phyloP scores from a whole-genome alignment of 92 coral and sea anemone species.

The Zoanthus sociatus region DNA sequence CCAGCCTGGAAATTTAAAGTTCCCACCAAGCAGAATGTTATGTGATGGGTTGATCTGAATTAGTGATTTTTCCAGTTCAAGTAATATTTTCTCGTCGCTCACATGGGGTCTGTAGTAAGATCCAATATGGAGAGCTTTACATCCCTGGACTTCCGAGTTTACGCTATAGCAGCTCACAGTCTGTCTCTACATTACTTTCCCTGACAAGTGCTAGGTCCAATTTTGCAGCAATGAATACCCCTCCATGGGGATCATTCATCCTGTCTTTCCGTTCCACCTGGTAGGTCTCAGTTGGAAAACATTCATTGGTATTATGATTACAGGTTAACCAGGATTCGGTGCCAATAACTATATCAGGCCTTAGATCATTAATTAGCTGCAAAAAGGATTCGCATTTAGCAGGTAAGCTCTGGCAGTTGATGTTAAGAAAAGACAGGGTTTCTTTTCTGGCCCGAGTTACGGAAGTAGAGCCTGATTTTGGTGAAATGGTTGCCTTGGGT shows the following conservation, averaged over 20 bases:
- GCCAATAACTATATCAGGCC: constrained; percentile 62
- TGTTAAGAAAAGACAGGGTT: constrained; percentile 43
- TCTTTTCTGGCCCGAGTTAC: constrained; percentile 34
- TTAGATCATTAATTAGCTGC: constrained; percentile 36
- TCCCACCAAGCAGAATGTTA: too few species aligned
- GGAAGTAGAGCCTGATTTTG: constrained; percentile 21
- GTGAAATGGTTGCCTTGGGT: neutral
- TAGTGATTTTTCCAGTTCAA: constrained; percentile 46
- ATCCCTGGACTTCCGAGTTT: constrained; percentile 52
- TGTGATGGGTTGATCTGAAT: too few species aligned
- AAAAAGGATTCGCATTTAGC: constrained; percentile 55
- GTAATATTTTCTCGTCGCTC: constrained; percentile 50
- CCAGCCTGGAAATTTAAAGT: neutral
- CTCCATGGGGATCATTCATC: constrained; percentile 41
- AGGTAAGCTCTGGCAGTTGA: constrained; percentile 62
- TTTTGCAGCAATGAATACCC: constrained; percentile 43
- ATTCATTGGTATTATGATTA: constrained; percentile 33
- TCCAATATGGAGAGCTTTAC: constrained; percentile 69
- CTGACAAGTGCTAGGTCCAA: constrained; percentile 9
- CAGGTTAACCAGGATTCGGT: constrained; percentile 54
- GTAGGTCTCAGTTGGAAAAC: constrained; percentile 44
- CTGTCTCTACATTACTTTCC: constrained; percentile 63
- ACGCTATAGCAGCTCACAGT: constrained; percentile 67
- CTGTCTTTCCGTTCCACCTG: constrained; percentile 52
- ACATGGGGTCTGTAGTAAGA: constrained; percentile 44